Evolutionary conservation across 2,113 vertebrate species (phyloP).

Genomic region (Kryptolebias marmoratus): DNA sequence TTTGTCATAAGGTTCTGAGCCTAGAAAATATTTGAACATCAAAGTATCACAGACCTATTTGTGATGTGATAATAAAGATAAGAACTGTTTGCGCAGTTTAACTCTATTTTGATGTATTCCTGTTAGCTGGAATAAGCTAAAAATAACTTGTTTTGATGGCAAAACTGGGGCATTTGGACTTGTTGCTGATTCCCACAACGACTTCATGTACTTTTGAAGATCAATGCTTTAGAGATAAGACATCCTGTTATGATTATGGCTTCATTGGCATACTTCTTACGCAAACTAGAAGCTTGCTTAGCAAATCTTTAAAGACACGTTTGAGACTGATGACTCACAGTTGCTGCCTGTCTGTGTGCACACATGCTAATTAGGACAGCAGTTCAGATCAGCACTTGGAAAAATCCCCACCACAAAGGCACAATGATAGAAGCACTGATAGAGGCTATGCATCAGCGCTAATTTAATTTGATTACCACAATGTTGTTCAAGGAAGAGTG

Average conservation of each 20-base stretch:
- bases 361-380: conserved; percentile 7
- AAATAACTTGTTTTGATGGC: conserved; percentile 62
- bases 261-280: conserved; percentile 19
- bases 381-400: neutral
- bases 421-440: neutral
- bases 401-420: too few species aligned
- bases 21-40: conserved; percentile 7
- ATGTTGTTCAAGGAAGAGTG: neutral
- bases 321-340: conserved; percentile 34
- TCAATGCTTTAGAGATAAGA: conserved; percentile 22
- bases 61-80: conserved; percentile 12
- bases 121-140: conserved; percentile 40
- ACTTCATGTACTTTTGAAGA: conserved; percentile 41
- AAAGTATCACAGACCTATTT: conserved; percentile 17
- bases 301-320: conserved; percentile 18
- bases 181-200: conserved; percentile 43
- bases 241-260: conserved; percentile 20
- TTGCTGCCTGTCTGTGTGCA: conserved; percentile 5
- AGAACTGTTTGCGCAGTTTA: conserved; percentile 7
- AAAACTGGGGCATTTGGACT: conserved; percentile 51
- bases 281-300: conserved; percentile 10
- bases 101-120: conserved; percentile 1
- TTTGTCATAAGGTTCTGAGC: conserved; percentile 17
- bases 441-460: neutral
- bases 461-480: too few species aligned